These are phyloP conservation scores for Lonchura striata DNA, from an alignment of 2,113 vertebrate genomes.

Conservation along the genomic window DNA sequence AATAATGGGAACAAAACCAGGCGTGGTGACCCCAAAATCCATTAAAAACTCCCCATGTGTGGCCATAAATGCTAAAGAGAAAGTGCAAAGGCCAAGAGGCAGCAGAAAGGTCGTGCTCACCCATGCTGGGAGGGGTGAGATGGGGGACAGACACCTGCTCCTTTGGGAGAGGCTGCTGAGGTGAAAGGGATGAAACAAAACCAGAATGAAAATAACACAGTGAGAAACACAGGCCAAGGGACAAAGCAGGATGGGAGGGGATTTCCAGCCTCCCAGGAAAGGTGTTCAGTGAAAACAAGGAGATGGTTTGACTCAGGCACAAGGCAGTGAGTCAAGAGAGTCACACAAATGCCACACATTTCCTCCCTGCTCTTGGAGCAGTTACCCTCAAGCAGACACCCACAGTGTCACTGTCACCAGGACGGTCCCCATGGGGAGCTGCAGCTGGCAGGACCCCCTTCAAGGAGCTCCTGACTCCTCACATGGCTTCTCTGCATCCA, in stretches of 20 bases:
- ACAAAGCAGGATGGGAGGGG: neutral
- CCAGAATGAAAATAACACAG: neutral
- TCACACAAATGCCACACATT: accelerated
- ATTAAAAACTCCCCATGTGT: neutral
- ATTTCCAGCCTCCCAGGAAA: constrained; percentile 35
- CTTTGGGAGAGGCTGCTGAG: neutral
- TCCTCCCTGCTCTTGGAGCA: neutral
- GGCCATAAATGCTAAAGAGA: neutral
- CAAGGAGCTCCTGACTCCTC: neutral
- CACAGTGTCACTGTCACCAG: accelerated
- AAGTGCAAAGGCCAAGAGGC: neutral
- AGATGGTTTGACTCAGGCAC: neutral
- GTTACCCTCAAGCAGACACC: neutral
- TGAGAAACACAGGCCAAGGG: neutral
- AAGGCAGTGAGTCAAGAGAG: neutral
- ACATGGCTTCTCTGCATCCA: neutral
- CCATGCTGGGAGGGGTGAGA: neutral
- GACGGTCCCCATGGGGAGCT: neutral
- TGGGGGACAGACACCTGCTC: neutral
- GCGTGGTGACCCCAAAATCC: neutral
- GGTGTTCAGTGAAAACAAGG: neutral
- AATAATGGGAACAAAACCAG: accelerated
- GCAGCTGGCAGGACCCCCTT: neutral
- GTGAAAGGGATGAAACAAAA: neutral
- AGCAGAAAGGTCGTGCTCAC: accelerated